A percentile compares a stretch with the other conserved stretches of the same genome.
These are phyloP conservation scores for Ariopsis seemanni DNA, from an alignment of 2,113 vertebrate genomes.

Conservation along the genomic window DNA sequence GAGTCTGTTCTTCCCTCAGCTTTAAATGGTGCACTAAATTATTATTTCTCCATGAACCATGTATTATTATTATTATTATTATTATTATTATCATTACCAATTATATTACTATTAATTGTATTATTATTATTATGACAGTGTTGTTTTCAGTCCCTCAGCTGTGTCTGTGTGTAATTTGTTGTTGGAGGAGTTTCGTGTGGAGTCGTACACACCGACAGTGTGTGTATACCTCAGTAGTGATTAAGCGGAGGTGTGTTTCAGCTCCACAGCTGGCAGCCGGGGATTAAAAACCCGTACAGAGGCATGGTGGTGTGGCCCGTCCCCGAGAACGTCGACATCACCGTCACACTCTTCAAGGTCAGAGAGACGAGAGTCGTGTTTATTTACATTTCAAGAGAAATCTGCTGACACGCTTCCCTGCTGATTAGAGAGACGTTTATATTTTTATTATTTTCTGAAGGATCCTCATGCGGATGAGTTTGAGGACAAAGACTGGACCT, in stretches of 20 bases:
- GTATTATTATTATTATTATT: background rate
- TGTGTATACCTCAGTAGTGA: background rate
- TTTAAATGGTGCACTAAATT: background rate
- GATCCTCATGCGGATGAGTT: slow-evolving; percentile 83
- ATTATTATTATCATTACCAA: too few species aligned
- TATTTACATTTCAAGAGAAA: background rate
- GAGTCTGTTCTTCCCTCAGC: background rate
- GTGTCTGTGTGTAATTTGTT: background rate
- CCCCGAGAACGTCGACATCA: slow-evolving; percentile 88
- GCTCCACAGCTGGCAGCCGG: slow-evolving; percentile 87
- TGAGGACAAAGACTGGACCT: slow-evolving; percentile 91
- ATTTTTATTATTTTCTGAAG: slow-evolving; percentile 58
- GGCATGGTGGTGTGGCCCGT: slow-evolving; percentile 89
- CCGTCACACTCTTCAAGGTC: slow-evolving; percentile 88
- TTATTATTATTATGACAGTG: background rate
- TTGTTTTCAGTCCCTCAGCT: background rate
- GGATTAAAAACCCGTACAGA: slow-evolving; percentile 88
- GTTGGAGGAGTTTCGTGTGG: background rate
- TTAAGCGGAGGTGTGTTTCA: background rate
- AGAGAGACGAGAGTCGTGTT: background rate
- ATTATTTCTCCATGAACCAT: background rate
- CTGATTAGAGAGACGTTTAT: background rate
- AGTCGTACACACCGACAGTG: background rate
- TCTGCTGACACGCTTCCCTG: background rate
- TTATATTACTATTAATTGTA: background rate